phyloP scores from a whole-genome alignment of 2,113 vertebrate genomes.

The Ginglymostoma cirratum region DNA sequence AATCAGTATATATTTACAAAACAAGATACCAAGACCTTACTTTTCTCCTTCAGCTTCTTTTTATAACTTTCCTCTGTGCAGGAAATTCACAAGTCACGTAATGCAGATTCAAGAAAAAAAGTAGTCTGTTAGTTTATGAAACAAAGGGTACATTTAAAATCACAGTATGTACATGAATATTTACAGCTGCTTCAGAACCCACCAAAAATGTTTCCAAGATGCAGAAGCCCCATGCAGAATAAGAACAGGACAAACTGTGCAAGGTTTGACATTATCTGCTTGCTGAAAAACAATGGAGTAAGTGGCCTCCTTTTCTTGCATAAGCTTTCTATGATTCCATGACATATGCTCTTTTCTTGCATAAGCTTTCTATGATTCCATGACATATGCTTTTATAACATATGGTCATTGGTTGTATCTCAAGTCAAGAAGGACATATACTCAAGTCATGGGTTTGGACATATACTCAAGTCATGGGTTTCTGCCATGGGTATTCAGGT shows the following conservation, averaged over 20 bases:
- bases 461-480: not conserved
- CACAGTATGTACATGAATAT: not conserved
- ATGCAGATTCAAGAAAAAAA: slow-evolving; percentile 23
- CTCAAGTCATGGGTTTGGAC: not conserved
- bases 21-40: slow-evolving; percentile 66
- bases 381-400: too few species aligned
- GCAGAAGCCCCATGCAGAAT: not conserved
- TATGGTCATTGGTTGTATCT: too few species aligned
- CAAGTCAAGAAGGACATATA: too few species aligned
- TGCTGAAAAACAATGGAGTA: too few species aligned
- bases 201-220: not conserved
- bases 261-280: not conserved
- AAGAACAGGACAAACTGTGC: not conserved
- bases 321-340: too few species aligned
- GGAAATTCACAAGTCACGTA: slow-evolving; percentile 59
- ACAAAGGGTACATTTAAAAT: not conserved
- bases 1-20: not conserved
- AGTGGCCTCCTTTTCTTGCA: too few species aligned
- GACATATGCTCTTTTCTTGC: too few species aligned
- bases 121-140: slow-evolving; percentile 22
- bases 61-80: slow-evolving; percentile 89
- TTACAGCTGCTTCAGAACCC: not conserved
- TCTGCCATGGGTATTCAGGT: not conserved
- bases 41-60: slow-evolving; percentile 98
- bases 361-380: too few species aligned